Evolutionary conservation across 2,888 invertebrate genomes (phyloP), one percentile per base, ranked within the genome.

Genomic region (Flexamia atlantica): DNA sequence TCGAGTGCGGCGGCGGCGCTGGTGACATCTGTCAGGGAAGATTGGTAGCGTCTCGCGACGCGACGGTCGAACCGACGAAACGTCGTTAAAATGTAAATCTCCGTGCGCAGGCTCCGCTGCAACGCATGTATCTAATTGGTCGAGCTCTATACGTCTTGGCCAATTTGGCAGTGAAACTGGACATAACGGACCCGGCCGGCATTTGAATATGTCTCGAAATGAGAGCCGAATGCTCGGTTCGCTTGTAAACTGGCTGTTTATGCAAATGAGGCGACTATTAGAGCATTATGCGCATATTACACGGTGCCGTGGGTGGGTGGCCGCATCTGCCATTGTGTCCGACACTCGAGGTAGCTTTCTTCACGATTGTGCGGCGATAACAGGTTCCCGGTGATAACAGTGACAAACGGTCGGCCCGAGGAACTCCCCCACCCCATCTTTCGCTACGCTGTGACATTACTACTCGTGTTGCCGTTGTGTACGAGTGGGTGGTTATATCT

Each of bases 201-300:
- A 50, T 82, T 82, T 82, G 82, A 82, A 82, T 70, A 82, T 50
- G 70, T 82, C 72, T 68, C 82, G 72, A 82, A 70, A 82, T 53
- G 60, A 64, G 64, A 81, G 23, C 42, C 81, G 23, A 80, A 50
- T 28, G 81, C 46, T 60, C 36, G 81, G 25, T 68, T 81, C 40
- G 82, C 46, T 70, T 82, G 82, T 82, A 82, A 82, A 82, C 50
- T 68, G 70, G 46, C 68, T 68, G 68, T 82, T 82, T 82, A 82
- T 82, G 82, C 64, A 82, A 50, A 82, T 70, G 40, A 32, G 12
- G 25, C 72, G 32, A 82, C 76, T 76, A 76, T 76, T 76, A 76
- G 76, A 76, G 46, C 50, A 25, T 76, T 76, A 76, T 76, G 76
- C 76, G 76, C 76, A 76, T 76, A 76, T 76, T 46, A 76, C 76